Evolutionary conservation across 2,888 invertebrate species (phyloP), one percentile per base, ranked within the genome.

Genomic region (Scaptomyza reducta): DNA sequence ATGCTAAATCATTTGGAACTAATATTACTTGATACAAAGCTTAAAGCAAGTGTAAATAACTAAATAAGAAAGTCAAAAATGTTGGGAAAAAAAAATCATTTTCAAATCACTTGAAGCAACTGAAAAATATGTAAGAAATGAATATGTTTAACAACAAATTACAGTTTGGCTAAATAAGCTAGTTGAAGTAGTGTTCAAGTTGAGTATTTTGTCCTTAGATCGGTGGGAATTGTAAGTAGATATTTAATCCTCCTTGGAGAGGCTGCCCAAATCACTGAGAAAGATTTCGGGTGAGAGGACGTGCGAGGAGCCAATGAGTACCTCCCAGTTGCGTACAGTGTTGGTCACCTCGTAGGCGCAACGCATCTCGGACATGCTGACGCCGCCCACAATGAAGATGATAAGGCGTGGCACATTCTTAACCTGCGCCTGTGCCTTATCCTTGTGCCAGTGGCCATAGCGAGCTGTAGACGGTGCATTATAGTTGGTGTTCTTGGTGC

Each of bases 361-460:
- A 74, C 99, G 95, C 93, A 99, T 97, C 93, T 99, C 99, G 0
- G 98, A 98, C 93, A 97, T 99, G 78, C 96, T 96, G 35, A 97
- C 94, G 82, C 99, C 99, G 72, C 99, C 99, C 72, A 99, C 97
- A 71, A 99, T 94, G 92, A 99, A 99, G 25, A 99, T 96, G 77
- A 99, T 96, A 31, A 99, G 93, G 38, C 99, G 95, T 31, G 99
- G 99, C 18, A 99, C 98, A 90, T 98, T 98, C 92, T 98, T 97
- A 65, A 97, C 95, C 27, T 97, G 97, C 83, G 96, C 95, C 90
- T 97, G 97, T n/a, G 97, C 97, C 90, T 98, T 98, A 88, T 99
- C 99, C 92, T 99, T 98, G 92, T 99, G 99, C 99, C 99, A 99
- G 89, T 99, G 98, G 13, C 99, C 99, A 90, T 99, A 99, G 45